Evolutionary conservation across 1,140 invertebrate species (phyloP).

Genomic region (Drosophila orosa): DNA sequence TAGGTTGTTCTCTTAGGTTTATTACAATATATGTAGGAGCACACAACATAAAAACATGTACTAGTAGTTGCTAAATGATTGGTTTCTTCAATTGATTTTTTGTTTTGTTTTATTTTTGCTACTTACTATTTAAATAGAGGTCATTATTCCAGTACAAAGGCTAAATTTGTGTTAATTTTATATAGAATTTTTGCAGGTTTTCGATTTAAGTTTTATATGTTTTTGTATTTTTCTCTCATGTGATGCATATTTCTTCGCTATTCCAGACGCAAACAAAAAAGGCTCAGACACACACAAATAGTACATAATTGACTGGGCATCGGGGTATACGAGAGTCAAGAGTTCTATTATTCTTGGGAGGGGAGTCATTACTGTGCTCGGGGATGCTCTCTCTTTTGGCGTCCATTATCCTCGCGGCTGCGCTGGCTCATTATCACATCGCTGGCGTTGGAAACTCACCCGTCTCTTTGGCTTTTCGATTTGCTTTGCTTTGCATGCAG

Average conservation of each 20-base stretch:
- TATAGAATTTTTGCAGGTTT: constrained; percentile 63
- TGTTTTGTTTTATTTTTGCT: constrained; percentile 61
- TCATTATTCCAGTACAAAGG: constrained; percentile 81
- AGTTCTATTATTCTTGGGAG: constrained; percentile 58
- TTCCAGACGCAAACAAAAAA: constrained; percentile 64
- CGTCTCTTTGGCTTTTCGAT: constrained; percentile 42
- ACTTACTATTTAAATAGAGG: constrained; percentile 80
- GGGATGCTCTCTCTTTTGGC: constrained; percentile 34
- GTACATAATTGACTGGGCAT: constrained; percentile 33
- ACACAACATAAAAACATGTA: constrained; percentile 82
- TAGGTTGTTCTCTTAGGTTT: constrained; percentile 49
- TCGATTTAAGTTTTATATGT: constrained; percentile 58
- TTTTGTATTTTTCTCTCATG: constrained; percentile 12
- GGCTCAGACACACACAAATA: constrained; percentile 44
- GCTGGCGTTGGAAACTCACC: constrained; percentile 68
- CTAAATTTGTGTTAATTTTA: constrained; percentile 77
- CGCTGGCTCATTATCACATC: constrained; percentile 40
- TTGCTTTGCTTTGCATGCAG: constrained; percentile 41
- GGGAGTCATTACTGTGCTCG: constrained; percentile 5
- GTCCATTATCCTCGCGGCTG: constrained; percentile 34
- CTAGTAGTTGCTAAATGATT: constrained; percentile 64
- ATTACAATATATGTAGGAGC: constrained; percentile 72
- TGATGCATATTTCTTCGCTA: constrained; percentile 35
- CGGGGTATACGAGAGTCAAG: constrained; percentile 48
- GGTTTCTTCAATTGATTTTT: constrained; percentile 55